A percentile compares a stretch with the other conserved stretches of the same genome.
Conservation (phyloP, 1,140 invertebrate genomes). For the Ceratosolen fusciceps region DNA sequence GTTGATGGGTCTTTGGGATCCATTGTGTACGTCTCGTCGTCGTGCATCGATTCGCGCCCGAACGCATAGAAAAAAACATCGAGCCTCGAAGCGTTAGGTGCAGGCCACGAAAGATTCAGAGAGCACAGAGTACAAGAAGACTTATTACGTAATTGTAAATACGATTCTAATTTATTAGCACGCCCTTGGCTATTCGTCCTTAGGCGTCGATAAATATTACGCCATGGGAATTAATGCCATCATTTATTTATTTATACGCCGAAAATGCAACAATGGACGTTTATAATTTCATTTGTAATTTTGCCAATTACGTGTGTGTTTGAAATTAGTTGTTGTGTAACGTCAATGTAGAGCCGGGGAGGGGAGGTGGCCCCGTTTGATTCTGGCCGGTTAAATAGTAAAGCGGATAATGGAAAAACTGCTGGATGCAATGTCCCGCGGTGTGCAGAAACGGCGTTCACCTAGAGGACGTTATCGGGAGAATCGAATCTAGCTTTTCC, state of each 20-base stretch:
- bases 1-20: not conserved
- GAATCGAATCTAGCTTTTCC: not conserved
- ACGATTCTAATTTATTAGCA: not conserved
- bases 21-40: not conserved
- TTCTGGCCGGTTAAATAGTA: not conserved
- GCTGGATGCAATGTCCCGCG: not conserved
- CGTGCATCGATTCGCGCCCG: conserved; percentile 8
- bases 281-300: too few species aligned
- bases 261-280: too few species aligned
- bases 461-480: not conserved
- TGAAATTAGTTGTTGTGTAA: too few species aligned
- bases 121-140: not conserved
- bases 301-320: too few species aligned
- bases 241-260: too few species aligned
- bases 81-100: not conserved
- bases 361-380: too few species aligned
- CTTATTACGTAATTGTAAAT: conserved; percentile 9
- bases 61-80: conserved; percentile 4
- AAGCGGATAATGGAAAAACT: not conserved
- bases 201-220: too few species aligned
- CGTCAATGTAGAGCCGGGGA: too few species aligned
- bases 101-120: conserved; percentile 11
- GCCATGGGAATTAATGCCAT: too few species aligned
- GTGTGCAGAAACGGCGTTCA: not conserved
- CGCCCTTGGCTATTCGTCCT: not conserved